Conservation (phyloP, 1,140 invertebrate genomes). For the Probaryconus sp. region DNA sequence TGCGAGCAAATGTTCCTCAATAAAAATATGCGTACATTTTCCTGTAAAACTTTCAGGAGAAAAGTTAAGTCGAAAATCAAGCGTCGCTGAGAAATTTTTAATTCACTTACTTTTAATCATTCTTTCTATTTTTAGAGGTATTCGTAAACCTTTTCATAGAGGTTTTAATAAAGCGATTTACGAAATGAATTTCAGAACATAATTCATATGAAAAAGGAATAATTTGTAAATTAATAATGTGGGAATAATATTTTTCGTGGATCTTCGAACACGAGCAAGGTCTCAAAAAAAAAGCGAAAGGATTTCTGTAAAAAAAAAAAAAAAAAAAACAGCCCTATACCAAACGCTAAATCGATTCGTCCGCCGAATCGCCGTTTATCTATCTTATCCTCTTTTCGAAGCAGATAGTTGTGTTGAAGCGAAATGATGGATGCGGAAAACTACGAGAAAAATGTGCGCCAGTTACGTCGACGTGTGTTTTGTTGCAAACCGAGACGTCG, state of each 20-base stretch:
- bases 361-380: conserved; percentile 41
- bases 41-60: too few species aligned
- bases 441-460: conserved; percentile 28
- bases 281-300: conserved; percentile 34
- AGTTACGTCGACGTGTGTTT: conserved; percentile 36
- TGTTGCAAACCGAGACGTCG: conserved; percentile 3
- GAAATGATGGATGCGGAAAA: conserved; percentile 48
- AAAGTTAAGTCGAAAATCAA: too few species aligned
- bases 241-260: conserved; percentile 14
- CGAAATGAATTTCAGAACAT: too few species aligned
- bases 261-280: neutral
- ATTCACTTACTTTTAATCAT: too few species aligned
- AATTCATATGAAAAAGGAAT: too few species aligned
- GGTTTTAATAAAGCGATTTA: too few species aligned
- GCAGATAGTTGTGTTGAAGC: conserved; percentile 31
- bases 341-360: conserved; percentile 40
- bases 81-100: too few species aligned
- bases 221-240: too few species aligned
- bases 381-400: conserved; percentile 46
- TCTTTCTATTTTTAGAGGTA: too few species aligned
- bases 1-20: too few species aligned
- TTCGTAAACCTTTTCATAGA: too few species aligned
- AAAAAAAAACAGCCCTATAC: conserved; percentile 34
- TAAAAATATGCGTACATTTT: neutral
- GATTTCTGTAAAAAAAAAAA: conserved; percentile 38